Percentiles rank a stretch among this genome's conserved stretches.
phyloP scores from a whole-genome alignment of 2,797 vertebrate genomes.

The Onychomys arenicola region DNA sequence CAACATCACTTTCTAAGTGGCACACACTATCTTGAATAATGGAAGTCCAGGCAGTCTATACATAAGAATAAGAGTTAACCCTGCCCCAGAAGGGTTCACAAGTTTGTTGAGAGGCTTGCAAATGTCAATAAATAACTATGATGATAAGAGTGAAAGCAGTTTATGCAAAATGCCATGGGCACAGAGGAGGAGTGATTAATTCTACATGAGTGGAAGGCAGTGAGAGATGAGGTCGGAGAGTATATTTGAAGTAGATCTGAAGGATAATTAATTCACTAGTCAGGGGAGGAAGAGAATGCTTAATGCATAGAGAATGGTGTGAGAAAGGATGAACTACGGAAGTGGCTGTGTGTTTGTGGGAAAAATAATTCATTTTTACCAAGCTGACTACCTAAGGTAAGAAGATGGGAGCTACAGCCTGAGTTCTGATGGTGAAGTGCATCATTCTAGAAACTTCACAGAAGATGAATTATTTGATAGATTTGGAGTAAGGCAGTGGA shows the following conservation, averaged over 20 bases:
- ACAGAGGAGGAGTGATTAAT: not conserved
- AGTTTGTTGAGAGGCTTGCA: not conserved
- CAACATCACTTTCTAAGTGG: not conserved
- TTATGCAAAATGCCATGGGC: not conserved
- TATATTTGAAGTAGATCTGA: not conserved
- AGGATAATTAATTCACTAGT: constrained; percentile 48
- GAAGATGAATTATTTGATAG: not conserved
- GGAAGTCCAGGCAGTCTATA: not conserved
- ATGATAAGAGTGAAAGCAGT: not conserved
- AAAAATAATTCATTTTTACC: not conserved
- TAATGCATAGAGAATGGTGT: not conserved
- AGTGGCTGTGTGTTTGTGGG: not conserved
- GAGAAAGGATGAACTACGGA: not conserved
- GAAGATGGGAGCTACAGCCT: not conserved
- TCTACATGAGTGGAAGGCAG: not conserved
- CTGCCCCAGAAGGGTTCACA: not conserved
- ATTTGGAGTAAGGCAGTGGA: not conserved
- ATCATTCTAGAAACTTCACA: not conserved
- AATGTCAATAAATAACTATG: constrained; percentile 7
- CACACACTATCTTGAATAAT: not conserved
- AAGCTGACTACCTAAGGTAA: not conserved
- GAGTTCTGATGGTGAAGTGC: not conserved
- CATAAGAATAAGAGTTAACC: not conserved
- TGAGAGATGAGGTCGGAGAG: constrained; percentile 30
- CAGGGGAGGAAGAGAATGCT: not conserved